These are phyloP conservation scores for Arctopsyche grandis DNA, from an alignment of 1,140 invertebrate species.

Conservation along the genomic window DNA sequence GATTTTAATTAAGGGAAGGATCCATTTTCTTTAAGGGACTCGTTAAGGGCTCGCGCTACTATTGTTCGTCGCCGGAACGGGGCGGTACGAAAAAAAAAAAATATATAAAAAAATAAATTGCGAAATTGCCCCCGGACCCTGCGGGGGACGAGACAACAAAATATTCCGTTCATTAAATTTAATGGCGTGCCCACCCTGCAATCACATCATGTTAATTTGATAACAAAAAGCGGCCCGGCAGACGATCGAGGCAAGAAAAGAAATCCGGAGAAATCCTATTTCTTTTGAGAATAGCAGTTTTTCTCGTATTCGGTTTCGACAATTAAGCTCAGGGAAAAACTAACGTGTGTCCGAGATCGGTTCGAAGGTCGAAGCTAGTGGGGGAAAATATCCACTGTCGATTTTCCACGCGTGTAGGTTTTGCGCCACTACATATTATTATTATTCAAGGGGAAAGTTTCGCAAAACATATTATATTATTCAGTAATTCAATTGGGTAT, in stretches of 20 bases:
- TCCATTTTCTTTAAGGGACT: conserved; percentile 37
- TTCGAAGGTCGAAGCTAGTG: too few relatives aligned
- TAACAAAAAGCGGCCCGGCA: conserved; percentile 43
- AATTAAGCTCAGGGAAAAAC: too few relatives aligned
- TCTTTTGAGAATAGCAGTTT: neutral
- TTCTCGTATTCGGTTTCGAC: neutral
- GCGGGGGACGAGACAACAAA: conserved; percentile 39
- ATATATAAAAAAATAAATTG: neutral
- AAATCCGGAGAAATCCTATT: neutral
- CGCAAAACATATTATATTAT: too few relatives aligned
- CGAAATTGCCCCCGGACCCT: neutral
- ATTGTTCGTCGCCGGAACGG: conserved; percentile 11
- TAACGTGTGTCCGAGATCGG: too few relatives aligned
- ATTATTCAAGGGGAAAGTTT: too few relatives aligned
- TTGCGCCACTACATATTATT: too few relatives aligned
- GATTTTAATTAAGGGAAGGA: conserved; percentile 45
- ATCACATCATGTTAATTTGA: conserved; percentile 52
- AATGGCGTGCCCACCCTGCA: conserved; percentile 39
- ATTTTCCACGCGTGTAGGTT: too few relatives aligned
- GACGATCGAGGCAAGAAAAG: neutral
- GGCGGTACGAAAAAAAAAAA: neutral
- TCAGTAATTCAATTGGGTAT: too few relatives aligned
- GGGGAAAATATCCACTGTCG: too few relatives aligned
- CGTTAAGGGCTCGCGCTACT: conserved; percentile 26
- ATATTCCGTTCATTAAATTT: conserved; percentile 49